Evolutionary conservation across 2,797 vertebrate species (phyloP), one percentile per base, ranked within the genome.

Genomic region (Tiaroga cobitis): DNA sequence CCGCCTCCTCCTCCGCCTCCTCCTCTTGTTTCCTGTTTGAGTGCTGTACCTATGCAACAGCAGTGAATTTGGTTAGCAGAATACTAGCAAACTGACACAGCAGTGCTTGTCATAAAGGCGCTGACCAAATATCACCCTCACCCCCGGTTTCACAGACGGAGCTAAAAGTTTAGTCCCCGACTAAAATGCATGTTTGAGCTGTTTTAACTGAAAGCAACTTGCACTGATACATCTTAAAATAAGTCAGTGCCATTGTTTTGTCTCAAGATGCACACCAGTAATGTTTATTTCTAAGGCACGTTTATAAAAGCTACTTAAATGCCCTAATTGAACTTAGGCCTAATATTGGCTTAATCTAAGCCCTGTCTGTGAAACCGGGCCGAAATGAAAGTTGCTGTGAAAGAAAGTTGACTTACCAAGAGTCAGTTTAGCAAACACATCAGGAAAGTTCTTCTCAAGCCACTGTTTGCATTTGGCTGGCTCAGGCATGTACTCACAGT

Each of bases 401-500:
- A 63, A 63, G n/a, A 43, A 37, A 24, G 26, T n/a, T 1, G 21
- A 65, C 95, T 96, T 95, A 99, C 98, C 98, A 89, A 99, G 94
- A 91, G 96, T 98, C 92, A 99, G 96, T 91, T 97, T 97, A 91
- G 97, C 97, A 95, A 99, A 99, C 76, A 98, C 96, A 89, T 97
- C 97, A 85, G 98, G 98, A 88, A 99, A 99, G 93, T 99, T 99
- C 94, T 99, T 99, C 95, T 99, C 98, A 89, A 99, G 95, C 98
- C 98, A 99, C 16, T 99, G 98, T 90, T 98, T 96, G 92, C 98
- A 99, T 93, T 99, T 99, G 91, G 97, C 94, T 37, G 97, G 97
- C 93, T 99, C 98, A 21, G 98, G 98, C 98, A 99, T 99, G 90
- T 99, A 99, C 94, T 99, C 98, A 68, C 98, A 99, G 94, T 99